Evolutionary conservation across 2,888 invertebrate genomes (phyloP), one percentile per base, ranked within the genome.

Genomic region (Neoaliturus tenellus): DNA sequence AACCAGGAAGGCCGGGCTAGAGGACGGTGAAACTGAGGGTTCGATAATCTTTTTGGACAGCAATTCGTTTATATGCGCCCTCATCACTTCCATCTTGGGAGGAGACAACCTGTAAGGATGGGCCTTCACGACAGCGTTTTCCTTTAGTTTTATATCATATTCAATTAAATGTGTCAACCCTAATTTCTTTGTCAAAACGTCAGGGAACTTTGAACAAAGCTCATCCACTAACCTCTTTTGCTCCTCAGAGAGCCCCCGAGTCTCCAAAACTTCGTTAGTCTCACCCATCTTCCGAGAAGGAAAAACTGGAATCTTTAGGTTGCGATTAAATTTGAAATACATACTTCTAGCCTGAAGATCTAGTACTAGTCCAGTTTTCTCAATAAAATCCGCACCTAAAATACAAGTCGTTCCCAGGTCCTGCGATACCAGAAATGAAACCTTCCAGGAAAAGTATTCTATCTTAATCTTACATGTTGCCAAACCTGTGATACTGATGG

Each of bases 21-120:
- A 14, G 12, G 84, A 86, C 4, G 85, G 69, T 0, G 85, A 86
- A 1, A n/a, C 51, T 0, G 86, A 85, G 6, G 20, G 25, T 2
- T 58, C 39, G 20, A 81, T 81, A 4, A 12, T 44, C 2, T 39
- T 41, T 12, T 82, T 31, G 14, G 35, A 23, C 1, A 81, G 23
- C 8, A 67, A 14, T 3, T 8, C 20, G n/a, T 81, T 17, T 14
- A 82, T 44, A 31, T 67, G 35, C 44, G 41, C 44, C 69, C 20
- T 55, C 58, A 58, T 23, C 2, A 14, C 28, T 58, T 58, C 58
- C 58, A 58, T 58, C 44, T 82, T 69, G 4, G 69, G 67, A 0
- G 69, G 82, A 33, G 67, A 39, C n/a, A 82, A 41, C 3, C 31
- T 62, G 28, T 82, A 82, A 5, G 82, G 82, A 20, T 41, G 31